Evolutionary conservation across 2,797 vertebrate species (phyloP), one percentile per base, ranked within the genome.

Genomic region (Nannoperca australis): DNA sequence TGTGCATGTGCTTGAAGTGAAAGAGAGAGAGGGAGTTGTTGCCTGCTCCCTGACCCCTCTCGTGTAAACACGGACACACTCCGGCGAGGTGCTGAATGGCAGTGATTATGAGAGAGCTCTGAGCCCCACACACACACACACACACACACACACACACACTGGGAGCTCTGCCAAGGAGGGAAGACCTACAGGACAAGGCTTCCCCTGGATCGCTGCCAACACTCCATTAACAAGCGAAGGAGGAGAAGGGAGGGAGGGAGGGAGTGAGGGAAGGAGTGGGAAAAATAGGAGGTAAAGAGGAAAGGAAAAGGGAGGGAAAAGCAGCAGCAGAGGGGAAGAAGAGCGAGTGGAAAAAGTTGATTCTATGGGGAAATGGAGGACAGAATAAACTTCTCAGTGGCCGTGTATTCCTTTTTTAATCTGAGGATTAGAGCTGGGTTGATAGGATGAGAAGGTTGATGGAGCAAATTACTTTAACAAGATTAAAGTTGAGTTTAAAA

Each of bases 21-120:
- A 73, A 72, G 77, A 79, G 76, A 79, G 89, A 68, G 82, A 89
- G 88, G n/a, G n/a, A 90, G 89, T 85, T 75, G 89, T 89, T 94
- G 93, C 91, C 93, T 95, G 92, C 93, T 94, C 94, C 89, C 85
- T 95, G 95, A 95, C 94, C 93, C 88, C 89, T 88, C 90, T 94
- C 93, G 44, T 95, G 95, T 95, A 95, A 95, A 95, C 95, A 95
- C 62, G 88, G 92, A 94, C 93, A 93, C 94, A 94, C 94, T 94
- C 91, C 84, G 85, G 85, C 76, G 80, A 92, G 90, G 91, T 87
- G 88, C 91, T 95, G 94, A 95, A 94, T 90, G 93, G 92, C 91
- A 79, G 84, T 89, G 92, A 94, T 94, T 94, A 94, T 94, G 92
- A 89, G 84, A 82, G 79, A 76, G 71, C 86, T 78, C 59, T 65